These are phyloP conservation scores for Ametastegia equiseti DNA, from an alignment of 2,888 invertebrate species.

Conservation along the genomic window DNA sequence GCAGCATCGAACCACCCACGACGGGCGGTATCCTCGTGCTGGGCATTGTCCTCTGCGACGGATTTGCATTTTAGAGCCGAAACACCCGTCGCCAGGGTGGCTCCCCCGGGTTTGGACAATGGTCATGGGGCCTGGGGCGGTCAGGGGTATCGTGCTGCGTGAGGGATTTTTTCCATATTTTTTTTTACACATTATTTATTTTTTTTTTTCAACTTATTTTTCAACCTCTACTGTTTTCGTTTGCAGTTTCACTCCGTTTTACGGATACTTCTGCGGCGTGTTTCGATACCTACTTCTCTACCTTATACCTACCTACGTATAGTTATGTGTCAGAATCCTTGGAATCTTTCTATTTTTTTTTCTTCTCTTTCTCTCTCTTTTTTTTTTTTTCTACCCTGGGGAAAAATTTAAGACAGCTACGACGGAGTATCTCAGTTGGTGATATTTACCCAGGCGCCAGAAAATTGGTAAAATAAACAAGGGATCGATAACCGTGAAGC, in stretches of 20 bases:
- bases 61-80: conserved; percentile 67
- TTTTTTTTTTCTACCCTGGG: not conserved
- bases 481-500: conserved; percentile 49
- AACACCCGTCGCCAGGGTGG: conserved; percentile 62
- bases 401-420: not conserved
- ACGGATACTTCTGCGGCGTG: not conserved
- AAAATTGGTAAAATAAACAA: conserved; percentile 65
- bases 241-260: not conserved
- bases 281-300: too few species aligned
- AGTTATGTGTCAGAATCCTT: not conserved
- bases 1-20: conserved; percentile 64
- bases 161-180: not conserved
- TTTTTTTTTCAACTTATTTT: not conserved
- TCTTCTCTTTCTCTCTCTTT: not conserved
- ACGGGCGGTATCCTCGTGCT: conserved; percentile 51
- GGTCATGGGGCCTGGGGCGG: conserved; percentile 42
- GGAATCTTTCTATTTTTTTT: not conserved
- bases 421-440: conserved; percentile 10
- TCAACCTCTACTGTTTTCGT: not conserved
- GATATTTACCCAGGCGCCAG: conserved; percentile 49
- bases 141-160: conserved; percentile 36
- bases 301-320: not conserved
- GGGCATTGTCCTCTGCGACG: conserved; percentile 58
- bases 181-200: not conserved
- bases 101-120: conserved; percentile 48